These are phyloP conservation scores for Nomada goodeniana DNA, from an alignment of 2,888 invertebrate genomes.

Conservation along the genomic window DNA sequence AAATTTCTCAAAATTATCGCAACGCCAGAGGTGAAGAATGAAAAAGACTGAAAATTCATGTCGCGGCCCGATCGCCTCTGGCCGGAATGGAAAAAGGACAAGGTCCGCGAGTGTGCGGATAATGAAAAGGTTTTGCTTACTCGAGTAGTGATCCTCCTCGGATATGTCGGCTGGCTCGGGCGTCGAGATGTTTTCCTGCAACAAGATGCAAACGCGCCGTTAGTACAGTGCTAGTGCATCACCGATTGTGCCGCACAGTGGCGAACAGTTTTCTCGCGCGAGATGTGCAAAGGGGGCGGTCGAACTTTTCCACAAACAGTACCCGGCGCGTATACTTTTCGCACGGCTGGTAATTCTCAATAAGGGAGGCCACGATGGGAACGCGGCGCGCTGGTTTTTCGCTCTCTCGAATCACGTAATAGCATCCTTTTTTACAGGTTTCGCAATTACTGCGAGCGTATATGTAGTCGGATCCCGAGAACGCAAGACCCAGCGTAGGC, in stretches of 20 bases:
- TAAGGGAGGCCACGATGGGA: neutral
- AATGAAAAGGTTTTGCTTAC: constrained; percentile 85
- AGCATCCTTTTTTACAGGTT: neutral
- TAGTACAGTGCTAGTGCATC: constrained; percentile 8
- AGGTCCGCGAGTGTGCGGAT: constrained; percentile 21
- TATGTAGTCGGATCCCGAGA: too few species aligned
- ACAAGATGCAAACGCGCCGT: constrained; percentile 78
- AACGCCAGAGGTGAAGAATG: neutral
- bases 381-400: neutral
- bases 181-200: constrained; percentile 89
- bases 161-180: constrained; percentile 89
- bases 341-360: neutral
- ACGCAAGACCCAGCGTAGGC: too few species aligned
- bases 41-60: neutral
- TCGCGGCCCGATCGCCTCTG: constrained; percentile 48
- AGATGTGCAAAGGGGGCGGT: neutral
- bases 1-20: too few species aligned
- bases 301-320: constrained; percentile 1
- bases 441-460: too few species aligned
- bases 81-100: constrained; percentile 47
- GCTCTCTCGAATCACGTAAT: neutral
- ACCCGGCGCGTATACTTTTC: neutral
- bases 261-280: constrained; percentile 23
- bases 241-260: constrained; percentile 10
- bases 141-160: constrained; percentile 90